Conservation (phyloP, 2,797 vertebrate genomes). For the Pangasius sanitwongsei region DNA sequence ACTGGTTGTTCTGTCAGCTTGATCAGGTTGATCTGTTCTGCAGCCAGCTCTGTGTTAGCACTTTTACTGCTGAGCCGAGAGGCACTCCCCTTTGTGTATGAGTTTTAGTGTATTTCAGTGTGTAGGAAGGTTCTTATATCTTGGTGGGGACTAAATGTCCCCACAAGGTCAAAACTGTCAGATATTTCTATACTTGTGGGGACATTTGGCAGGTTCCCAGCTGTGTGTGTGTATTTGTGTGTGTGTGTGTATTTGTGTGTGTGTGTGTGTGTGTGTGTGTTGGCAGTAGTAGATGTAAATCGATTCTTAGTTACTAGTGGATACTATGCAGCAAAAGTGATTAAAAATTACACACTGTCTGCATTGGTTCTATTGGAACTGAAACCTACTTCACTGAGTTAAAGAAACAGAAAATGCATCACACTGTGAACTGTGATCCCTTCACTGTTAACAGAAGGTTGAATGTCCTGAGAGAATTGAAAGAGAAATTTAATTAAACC, state of each 20-base stretch:
- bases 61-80: constrained; percentile 42
- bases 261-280: constrained; percentile 5
- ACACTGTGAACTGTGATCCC: constrained; percentile 5
- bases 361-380: neutral
- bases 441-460: neutral
- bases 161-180: neutral
- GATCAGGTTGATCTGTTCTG: constrained; percentile 25
- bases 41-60: constrained; percentile 31
- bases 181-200: neutral
- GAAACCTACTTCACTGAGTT: neutral
- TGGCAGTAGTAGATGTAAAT: neutral
- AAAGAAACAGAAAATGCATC: neutral
- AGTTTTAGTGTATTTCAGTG: neutral
- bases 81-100: neutral
- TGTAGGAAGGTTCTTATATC: neutral
- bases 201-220: neutral
- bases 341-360: neutral
- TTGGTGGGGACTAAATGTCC: neutral
- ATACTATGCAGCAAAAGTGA: neutral
- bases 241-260: constrained; percentile 19
- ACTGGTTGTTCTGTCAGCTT: constrained; percentile 40
- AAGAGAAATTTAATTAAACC: constrained; percentile 21
- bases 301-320: neutral
- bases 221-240: constrained; percentile 26
- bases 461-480: constrained; percentile 5